A percentile compares a stretch with the other conserved stretches of the same genome.
phyloP scores from a whole-genome alignment of 2,797 vertebrate genomes.

The Merluccius polli region DNA sequence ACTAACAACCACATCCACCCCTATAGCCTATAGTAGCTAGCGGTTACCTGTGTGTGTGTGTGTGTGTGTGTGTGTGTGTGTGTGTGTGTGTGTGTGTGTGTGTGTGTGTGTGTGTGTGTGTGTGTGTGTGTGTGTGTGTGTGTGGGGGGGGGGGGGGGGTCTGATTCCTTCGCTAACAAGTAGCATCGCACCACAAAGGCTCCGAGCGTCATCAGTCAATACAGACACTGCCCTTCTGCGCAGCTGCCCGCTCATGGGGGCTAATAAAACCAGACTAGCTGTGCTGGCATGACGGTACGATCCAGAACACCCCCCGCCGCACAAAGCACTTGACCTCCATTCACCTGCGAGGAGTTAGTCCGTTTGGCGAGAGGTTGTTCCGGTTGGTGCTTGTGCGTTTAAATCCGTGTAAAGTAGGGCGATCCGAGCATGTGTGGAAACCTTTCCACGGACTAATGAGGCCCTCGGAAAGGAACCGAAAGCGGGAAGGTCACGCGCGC shows the following conservation, averaged over 20 bases:
- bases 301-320: background rate
- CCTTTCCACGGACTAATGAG: background rate
- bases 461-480: background rate
- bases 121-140: no score
- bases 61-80: no score
- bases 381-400: no score
- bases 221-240: background rate
- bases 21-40: background rate
- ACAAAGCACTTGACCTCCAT: background rate
- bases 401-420: background rate
- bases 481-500: background rate
- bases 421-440: background rate
- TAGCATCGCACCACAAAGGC: background rate
- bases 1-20: conserved; percentile 30
- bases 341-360: background rate
- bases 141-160: no score
- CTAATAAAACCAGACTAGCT: background rate
- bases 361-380: background rate
- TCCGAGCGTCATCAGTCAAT: background rate
- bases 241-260: background rate
- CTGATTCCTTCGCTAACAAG: background rate
- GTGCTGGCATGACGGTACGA: background rate
- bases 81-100: no score
- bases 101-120: no score
- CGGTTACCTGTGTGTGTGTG: no score